These are phyloP conservation scores for Desmodus rotundus DNA, from an alignment of 2,113 vertebrate genomes.

Conservation along the genomic window DNA sequence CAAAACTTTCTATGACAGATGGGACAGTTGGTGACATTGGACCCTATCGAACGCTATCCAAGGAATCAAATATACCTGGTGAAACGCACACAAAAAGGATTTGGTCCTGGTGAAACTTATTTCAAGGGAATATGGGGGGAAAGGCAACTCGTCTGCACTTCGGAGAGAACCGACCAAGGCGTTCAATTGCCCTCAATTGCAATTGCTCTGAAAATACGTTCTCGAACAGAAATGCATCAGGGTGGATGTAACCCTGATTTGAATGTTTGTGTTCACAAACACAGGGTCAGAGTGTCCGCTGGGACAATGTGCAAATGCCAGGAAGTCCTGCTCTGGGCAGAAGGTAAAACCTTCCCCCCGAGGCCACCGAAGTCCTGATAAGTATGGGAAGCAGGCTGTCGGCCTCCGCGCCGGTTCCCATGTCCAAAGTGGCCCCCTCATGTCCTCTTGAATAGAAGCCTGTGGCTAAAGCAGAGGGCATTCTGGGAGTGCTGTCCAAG, in stretches of 20 bases:
- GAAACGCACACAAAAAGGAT: background rate
- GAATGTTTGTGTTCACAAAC: slow-evolving; percentile 9
- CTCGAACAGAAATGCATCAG: background rate
- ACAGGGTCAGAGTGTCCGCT: background rate
- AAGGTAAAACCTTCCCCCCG: background rate
- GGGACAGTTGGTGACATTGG: background rate
- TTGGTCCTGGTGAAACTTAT: background rate
- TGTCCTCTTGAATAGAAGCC: background rate
- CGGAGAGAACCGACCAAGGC: background rate
- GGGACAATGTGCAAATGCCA: background rate
- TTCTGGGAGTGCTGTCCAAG: background rate
- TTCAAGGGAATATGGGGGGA: background rate
- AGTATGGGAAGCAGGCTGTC: background rate
- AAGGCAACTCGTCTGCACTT: background rate
- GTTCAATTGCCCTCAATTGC: background rate
- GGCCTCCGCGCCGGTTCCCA: background rate
- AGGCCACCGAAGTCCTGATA: background rate
- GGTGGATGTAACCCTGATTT: background rate
- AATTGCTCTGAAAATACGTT: slow-evolving; percentile 29
- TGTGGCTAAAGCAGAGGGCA: background rate
- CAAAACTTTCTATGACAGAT: background rate
- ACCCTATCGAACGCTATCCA: background rate
- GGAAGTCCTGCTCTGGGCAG: background rate
- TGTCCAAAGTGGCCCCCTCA: background rate
- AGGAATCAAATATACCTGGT: background rate